These are phyloP conservation scores for Channa maculata DNA, from an alignment of 2,113 vertebrate genomes.

Conservation along the genomic window DNA sequence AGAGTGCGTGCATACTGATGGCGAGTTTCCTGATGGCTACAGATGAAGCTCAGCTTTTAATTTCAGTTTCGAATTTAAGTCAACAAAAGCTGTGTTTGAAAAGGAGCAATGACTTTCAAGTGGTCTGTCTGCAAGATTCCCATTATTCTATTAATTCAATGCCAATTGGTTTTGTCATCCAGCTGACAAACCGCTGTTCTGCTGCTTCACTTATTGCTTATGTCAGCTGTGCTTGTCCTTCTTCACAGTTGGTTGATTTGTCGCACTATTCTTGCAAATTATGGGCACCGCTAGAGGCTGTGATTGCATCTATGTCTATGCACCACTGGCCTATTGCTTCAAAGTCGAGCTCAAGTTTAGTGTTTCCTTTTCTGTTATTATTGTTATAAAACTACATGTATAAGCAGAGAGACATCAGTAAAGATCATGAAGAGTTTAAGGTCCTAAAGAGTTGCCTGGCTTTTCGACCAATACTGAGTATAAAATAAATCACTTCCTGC, in stretches of 20 bases:
- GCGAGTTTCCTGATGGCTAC: slow-evolving; percentile 45
- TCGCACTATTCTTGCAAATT: slow-evolving; percentile 32
- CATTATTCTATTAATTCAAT: slow-evolving; percentile 57
- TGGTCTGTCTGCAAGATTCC: slow-evolving; percentile 30
- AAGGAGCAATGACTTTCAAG: slow-evolving; percentile 54
- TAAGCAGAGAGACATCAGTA: too few relatives aligned
- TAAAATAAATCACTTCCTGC: background rate
- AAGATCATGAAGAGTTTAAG: too few relatives aligned
- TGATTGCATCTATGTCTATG: background rate
- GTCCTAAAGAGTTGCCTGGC: too few relatives aligned
- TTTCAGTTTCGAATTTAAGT: slow-evolving; percentile 29
- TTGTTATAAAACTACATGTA: too few relatives aligned
- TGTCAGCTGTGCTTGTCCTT: slow-evolving; percentile 38
- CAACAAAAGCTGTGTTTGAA: slow-evolving; percentile 41
- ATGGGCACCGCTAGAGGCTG: background rate
- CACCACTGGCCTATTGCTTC: slow-evolving; percentile 9
- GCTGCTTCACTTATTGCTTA: slow-evolving; percentile 31
- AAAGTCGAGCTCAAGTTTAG: slow-evolving; percentile 35
- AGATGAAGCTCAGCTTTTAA: slow-evolving; percentile 49
- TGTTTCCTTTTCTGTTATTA: too few relatives aligned
- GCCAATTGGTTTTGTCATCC: slow-evolving; percentile 61
- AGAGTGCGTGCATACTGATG: slow-evolving; percentile 14
- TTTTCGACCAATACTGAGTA: too few relatives aligned
- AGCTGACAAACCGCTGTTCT: slow-evolving; percentile 28
- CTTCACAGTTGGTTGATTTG: slow-evolving; percentile 41